Percentiles rank a stretch among this genome's conserved stretches.
phyloP scores from a whole-genome alignment of 2,113 vertebrate species.

The Leptobrachium leishanense region DNA sequence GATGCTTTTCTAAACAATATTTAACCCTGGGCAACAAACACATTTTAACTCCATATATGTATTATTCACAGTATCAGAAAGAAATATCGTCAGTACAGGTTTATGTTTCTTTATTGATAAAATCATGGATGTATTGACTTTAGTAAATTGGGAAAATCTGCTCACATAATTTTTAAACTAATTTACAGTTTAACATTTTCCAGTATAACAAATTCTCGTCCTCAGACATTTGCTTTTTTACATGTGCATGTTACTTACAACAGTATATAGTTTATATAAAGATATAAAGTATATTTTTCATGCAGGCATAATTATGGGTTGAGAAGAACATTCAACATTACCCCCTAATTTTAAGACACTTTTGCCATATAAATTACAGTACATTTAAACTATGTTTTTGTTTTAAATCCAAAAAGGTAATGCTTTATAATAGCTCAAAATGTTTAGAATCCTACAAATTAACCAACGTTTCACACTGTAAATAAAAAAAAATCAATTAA shows the following conservation, averaged over 20 bases:
- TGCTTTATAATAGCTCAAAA: too few relatives aligned
- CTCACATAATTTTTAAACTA: background rate
- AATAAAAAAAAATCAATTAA: too few relatives aligned
- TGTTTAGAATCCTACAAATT: too few relatives aligned
- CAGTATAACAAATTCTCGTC: background rate
- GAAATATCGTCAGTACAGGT: background rate
- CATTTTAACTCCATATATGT: background rate
- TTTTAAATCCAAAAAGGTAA: too few relatives aligned
- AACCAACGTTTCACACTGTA: too few relatives aligned
- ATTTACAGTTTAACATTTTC: background rate
- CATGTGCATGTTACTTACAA: background rate
- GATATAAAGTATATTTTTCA: background rate
- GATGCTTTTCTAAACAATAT: background rate
- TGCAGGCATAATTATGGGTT: slow-evolving; percentile 16
- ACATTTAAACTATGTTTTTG: too few relatives aligned
- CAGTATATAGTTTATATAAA: too few relatives aligned
- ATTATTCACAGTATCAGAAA: background rate
- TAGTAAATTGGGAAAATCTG: background rate
- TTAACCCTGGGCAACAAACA: background rate
- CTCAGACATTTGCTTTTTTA: background rate
- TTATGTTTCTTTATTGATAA: background rate
- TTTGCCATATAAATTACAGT: background rate
- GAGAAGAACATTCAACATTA: background rate
- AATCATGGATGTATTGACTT: background rate
- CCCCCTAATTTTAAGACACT: slow-evolving; percentile 11